Base-by-base conservation (phyloP, 2,113 vertebrate genomes). In the Neofelis nebulosa region DNA sequence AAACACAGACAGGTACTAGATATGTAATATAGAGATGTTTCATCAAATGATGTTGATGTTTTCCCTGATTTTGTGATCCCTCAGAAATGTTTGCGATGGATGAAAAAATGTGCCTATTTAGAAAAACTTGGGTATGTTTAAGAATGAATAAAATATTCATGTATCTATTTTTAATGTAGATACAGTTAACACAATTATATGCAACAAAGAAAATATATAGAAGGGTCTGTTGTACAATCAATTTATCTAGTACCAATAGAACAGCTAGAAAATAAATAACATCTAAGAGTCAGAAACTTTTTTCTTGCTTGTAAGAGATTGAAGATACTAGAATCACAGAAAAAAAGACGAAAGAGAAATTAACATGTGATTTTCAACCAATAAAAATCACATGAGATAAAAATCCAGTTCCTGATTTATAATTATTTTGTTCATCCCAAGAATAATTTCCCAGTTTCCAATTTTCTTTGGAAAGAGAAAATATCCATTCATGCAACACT, bases 341-440 rank as follows among this genome's bases (percentile, higher is more conserved):
- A 95, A 27, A 15, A 89, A 86, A 68, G 41, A 86, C 45, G 38
- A 94, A 92, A 94, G 25, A 80, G 23, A 91, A 92, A 84, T 83
- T 76, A 78, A 65, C 88, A 65, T 45, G 73, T 45, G 11, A 89
- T 41, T 89, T 96, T 83, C 11, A 81, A 83, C 4, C 38, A 91
- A 83, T 50, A 89, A 85, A 94, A 78, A 80, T 91, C 27, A 69
- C 21, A 29, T 41, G 36, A 38, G 9, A 95, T 89, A 19, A 93
- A n/a, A 84, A 90, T 0, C 6, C 27, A 52, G n/a, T 45, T n/a
- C 16, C 41, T 92, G 13, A 19, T 38, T 29, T 82, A 9, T 27
- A 97, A 80, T 61, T 73, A 87, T 23, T 63, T 87, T 94, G 61
- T 73, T 97, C 65, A 18, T 65, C 19, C 18, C 69, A 79, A 76